Evolutionary conservation across 2,888 invertebrate genomes (phyloP).

Genomic region (Chrysodeixis includens): DNA sequence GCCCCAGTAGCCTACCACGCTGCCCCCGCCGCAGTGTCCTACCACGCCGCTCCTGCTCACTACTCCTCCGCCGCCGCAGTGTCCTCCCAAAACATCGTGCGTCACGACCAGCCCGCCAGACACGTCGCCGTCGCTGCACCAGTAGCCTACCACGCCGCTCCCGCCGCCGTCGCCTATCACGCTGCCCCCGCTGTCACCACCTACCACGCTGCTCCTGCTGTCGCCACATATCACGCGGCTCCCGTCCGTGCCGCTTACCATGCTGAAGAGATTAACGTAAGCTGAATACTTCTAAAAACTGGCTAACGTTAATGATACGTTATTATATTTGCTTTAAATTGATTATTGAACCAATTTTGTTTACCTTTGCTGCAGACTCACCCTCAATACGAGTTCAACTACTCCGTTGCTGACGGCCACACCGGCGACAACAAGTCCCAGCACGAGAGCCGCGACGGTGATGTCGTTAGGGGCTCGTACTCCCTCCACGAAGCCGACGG

Average conservation of each 20-base stretch:
- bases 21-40: too few relatives aligned
- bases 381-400: conserved; percentile 73
- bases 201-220: conserved; percentile 79
- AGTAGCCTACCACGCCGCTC: conserved; percentile 34
- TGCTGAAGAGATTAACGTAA: conserved; percentile 36
- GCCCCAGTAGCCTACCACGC: too few relatives aligned
- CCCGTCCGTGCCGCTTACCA: conserved; percentile 64
- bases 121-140: conserved; percentile 54
- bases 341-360: too few relatives aligned
- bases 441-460: conserved; percentile 77
- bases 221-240: conserved; percentile 59
- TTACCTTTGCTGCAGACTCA: conserved; percentile 23
- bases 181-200: conserved; percentile 27
- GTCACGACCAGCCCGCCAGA: conserved; percentile 69
- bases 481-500: conserved; percentile 78
- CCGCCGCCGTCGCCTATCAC: conserved; percentile 31
- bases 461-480: conserved; percentile 77
- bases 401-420: conserved; percentile 80
- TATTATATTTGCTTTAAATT: too few relatives aligned
- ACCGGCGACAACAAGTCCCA: conserved; percentile 81
- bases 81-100: conserved; percentile 76
- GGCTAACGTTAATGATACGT: too few relatives aligned
- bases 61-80: conserved; percentile 69
- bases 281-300: conserved; percentile 18
- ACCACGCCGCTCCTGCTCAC: too few relatives aligned